Evolutionary conservation across 1,140 invertebrate genomes (phyloP), one percentile per base, ranked within the genome.

Genomic region (Micrasema longulum): DNA sequence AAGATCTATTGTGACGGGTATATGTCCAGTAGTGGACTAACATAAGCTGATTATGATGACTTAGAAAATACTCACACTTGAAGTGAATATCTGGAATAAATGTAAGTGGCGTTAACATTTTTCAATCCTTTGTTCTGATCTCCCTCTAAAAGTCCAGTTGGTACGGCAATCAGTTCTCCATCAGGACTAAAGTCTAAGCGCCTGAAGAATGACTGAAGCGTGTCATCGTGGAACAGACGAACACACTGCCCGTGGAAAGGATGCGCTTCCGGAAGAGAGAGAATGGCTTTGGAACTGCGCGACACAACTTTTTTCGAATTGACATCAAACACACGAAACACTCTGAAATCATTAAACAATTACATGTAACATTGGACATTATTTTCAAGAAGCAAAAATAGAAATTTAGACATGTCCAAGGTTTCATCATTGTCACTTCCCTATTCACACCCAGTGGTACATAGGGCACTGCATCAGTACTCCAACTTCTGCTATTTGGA

Each of bases 161-260:
- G 97, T 1, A 93, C 91, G 18, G 97, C 88, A 10, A 99, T 83
- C 26, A 99, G 83, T 77, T 92, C 87, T 7, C 97, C 97, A 84
- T 97, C 95, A 9, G 95, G 93, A 47, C 93, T 93, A 78, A 97
- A 99, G 20, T 90, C 88, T 2, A 98, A 79, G 53, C 97, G 87
- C 53, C 97, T 86, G 78, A 95, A 98, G 82, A 95, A 99, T 1
- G 96, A 96, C 79, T 96, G 93, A 50, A 98, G 89, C 0, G 96
- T 97, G 79, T 98, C 97, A 81, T 99, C 97, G 78, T 97, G 92
- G 80, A 95, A 99, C 35, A 98, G 86, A 52, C 91, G 87, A 2
- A 91, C 84, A 57, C 82, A 82, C 76, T 90, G 89, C 0, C 87
- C 86, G 69, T 89, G 84, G n/a, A 92, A 77, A 1, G 86, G 80